Conservation (phyloP, 2,888 invertebrate genomes). For the Acronicta leporina region DNA sequence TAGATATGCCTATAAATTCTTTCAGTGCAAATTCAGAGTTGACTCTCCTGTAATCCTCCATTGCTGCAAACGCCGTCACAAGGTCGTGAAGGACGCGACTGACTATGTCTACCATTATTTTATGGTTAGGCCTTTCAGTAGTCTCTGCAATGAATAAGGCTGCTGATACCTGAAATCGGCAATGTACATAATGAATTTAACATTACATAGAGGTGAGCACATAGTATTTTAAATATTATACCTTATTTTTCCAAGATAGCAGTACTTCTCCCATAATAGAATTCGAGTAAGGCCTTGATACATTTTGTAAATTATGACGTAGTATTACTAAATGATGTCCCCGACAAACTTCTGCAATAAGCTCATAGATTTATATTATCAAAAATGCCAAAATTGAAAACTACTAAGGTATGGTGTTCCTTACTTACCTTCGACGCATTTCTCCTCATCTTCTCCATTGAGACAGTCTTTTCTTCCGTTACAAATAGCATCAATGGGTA, state of each 20-base stretch:
- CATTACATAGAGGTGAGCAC: background rate
- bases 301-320: slow-evolving; percentile 61
- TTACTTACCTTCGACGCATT: slow-evolving; percentile 70
- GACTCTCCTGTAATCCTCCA: slow-evolving; percentile 58
- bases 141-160: slow-evolving; percentile 61
- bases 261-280: slow-evolving; percentile 69
- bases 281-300: slow-evolving; percentile 55
- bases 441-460: slow-evolving; percentile 72
- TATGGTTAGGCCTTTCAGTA: slow-evolving; percentile 59
- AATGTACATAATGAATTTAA: background rate
- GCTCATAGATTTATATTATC: background rate
- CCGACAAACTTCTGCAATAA: slow-evolving; percentile 72
- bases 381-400: background rate
- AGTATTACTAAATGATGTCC: slow-evolving; percentile 70
- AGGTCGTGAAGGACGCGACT: slow-evolving; percentile 64
- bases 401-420: background rate
- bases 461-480: slow-evolving; percentile 73
- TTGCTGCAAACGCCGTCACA: slow-evolving; percentile 63
- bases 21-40: slow-evolving; percentile 55
- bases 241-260: slow-evolving; percentile 72
- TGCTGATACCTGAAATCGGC: slow-evolving; percentile 62
- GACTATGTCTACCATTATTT: slow-evolving; percentile 56
- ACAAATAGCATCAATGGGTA: slow-evolving; percentile 70
- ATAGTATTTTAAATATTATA: slow-evolving; percentile 33
- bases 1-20: slow-evolving; percentile 66